Evolutionary conservation across 2,113 vertebrate species (phyloP).

Genomic region (Marmota monax): DNA sequence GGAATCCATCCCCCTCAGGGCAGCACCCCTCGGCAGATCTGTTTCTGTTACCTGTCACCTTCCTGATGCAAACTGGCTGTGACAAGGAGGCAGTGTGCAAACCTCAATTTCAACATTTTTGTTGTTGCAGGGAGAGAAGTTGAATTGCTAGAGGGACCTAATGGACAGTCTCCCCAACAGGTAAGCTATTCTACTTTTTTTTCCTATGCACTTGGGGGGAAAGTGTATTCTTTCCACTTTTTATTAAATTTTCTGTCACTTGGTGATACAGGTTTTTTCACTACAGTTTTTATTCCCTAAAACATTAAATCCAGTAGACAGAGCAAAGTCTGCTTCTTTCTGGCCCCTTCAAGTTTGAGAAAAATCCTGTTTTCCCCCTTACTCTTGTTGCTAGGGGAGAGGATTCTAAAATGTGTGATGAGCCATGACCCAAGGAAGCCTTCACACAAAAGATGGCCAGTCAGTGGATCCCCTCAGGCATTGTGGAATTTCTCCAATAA

Average conservation of each 20-base stretch:
- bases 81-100: background rate
- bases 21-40: background rate
- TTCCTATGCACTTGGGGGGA: background rate
- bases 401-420: background rate
- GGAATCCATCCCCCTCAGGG: background rate
- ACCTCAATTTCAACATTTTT: constrained; percentile 59
- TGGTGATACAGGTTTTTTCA: background rate
- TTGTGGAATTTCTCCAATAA: background rate
- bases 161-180: constrained; percentile 78
- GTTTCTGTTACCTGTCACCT: background rate
- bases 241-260: background rate
- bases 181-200: constrained; percentile 68
- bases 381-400: background rate
- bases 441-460: background rate
- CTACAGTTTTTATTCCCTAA: background rate
- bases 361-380: background rate
- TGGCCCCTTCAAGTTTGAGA: background rate
- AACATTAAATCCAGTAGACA: background rate
- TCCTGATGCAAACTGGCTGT: fast-evolving
- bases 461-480: too few relatives aligned
- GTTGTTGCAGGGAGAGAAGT: constrained; percentile 80
- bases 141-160: constrained; percentile 63
- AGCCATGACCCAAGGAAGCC: background rate
- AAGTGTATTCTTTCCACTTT: background rate
- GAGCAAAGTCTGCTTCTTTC: background rate